Evolutionary conservation across 2,113 vertebrate genomes (phyloP).

Genomic region (Dissostichus mawsoni): DNA sequence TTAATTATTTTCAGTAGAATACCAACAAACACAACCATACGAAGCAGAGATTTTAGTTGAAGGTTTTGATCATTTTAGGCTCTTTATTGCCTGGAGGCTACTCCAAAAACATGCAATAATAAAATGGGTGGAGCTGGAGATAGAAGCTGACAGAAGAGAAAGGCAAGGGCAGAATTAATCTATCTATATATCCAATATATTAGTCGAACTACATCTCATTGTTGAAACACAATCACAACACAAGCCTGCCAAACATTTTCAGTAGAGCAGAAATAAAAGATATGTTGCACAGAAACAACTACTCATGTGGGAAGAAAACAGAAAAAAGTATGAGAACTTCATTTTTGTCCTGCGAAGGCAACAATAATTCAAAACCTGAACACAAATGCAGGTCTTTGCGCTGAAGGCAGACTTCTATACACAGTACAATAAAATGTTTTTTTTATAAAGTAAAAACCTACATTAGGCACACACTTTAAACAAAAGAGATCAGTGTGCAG

Average conservation of each 20-base stretch:
- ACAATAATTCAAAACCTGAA: constrained; percentile 19
- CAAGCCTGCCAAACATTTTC: constrained; percentile 9
- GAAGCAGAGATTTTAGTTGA: background rate
- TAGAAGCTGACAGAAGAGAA: background rate
- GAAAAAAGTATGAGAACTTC: background rate
- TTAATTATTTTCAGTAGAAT: background rate
- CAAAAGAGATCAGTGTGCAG: background rate
- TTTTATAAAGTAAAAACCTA: background rate
- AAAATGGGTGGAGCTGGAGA: background rate
- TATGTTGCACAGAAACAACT: constrained; percentile 21
- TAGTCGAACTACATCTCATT: background rate
- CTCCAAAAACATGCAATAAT: background rate
- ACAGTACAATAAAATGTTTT: background rate
- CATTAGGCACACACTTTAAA: background rate
- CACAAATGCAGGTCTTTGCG: background rate
- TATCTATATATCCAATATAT: background rate
- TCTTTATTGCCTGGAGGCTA: background rate
- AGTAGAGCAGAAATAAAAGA: constrained; percentile 17
- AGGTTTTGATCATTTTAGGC: background rate
- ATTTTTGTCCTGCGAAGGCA: background rate
- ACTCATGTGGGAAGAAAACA: constrained; percentile 12
- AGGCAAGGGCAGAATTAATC: background rate
- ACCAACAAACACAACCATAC: background rate
- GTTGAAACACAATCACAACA: background rate
- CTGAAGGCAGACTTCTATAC: background rate